These are phyloP conservation scores for Coryphaenoides rupestris DNA, from an alignment of 2,113 vertebrate species.

Conservation along the genomic window DNA sequence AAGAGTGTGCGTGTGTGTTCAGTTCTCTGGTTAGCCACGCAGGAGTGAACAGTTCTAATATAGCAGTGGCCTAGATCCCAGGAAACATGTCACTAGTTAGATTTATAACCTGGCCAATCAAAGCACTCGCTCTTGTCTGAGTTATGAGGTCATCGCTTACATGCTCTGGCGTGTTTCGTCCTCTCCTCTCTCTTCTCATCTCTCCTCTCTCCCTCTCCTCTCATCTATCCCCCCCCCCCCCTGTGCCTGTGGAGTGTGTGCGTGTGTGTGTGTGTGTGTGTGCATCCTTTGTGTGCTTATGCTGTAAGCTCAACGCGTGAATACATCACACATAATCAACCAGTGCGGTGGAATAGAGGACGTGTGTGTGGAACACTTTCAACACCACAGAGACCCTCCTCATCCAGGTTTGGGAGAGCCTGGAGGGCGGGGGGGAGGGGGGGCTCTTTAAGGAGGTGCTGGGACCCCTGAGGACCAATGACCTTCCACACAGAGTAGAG, in stretches of 20 bases:
- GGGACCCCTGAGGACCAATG: constrained; percentile 34
- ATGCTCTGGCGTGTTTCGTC: no score
- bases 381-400: constrained; percentile 8
- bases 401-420: constrained; percentile 17
- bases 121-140: not conserved
- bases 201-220: not conserved
- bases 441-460: constrained; percentile 35
- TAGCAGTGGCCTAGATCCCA: constrained; percentile 38
- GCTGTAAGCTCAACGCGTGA: no score
- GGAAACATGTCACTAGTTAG: constrained; percentile 11
- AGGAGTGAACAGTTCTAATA: constrained; percentile 27
- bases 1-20: constrained; percentile 19
- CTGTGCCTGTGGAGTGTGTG: no score
- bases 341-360: constrained; percentile 54
- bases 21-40: constrained; percentile 41
- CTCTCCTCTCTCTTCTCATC: not conserved
- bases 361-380: not conserved
- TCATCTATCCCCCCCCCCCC: no score
- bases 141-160: no score
- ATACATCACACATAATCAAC: constrained; percentile 31
- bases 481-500: constrained; percentile 36
- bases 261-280: not conserved
- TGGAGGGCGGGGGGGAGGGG: constrained; percentile 24
- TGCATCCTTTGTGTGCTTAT: not conserved
- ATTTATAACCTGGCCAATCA: constrained; percentile 29